These are phyloP conservation scores for Sycophaga agraensis DNA, from an alignment of 1,140 invertebrate species.

Conservation along the genomic window DNA sequence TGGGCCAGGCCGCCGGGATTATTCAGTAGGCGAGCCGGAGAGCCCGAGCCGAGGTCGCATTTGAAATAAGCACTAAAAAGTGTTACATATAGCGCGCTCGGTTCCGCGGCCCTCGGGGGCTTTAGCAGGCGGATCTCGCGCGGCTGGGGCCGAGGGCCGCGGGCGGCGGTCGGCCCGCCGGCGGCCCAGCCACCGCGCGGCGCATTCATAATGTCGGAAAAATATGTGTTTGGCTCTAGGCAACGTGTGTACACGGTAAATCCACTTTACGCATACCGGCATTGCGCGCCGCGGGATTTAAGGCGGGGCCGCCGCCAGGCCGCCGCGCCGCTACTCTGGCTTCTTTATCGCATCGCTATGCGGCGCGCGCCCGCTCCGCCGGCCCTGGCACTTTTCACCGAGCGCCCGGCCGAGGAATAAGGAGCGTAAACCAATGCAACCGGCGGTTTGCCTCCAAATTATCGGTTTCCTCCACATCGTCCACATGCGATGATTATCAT, in stretches of 20 bases:
- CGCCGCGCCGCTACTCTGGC: background rate
- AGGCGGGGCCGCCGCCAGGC: constrained; percentile 23
- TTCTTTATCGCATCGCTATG: constrained; percentile 13
- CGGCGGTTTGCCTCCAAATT: constrained; percentile 1
- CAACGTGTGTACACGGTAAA: constrained; percentile 28
- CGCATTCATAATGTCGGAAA: constrained; percentile 27
- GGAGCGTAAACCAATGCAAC: constrained; percentile 7
- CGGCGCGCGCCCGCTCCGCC: no score
- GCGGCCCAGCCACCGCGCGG: background rate
- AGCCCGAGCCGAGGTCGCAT: background rate
- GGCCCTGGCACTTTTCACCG: constrained; percentile 1
- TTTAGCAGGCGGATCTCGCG: background rate
- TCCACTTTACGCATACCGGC: constrained; percentile 22
- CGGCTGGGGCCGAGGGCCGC: background rate
- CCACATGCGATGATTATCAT: constrained; percentile 7
- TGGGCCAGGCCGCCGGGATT: no score
- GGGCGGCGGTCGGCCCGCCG: no score
- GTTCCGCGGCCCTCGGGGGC: background rate
- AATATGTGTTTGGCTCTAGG: constrained; percentile 30
- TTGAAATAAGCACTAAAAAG: constrained; percentile 5
- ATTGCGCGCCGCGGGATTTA: constrained; percentile 20
- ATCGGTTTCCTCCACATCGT: constrained; percentile 10
- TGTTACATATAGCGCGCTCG: background rate
- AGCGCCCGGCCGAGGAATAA: background rate
- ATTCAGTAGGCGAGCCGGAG: no score